Evolutionary conservation across 2,797 vertebrate genomes (phyloP).

Genomic region (Chelonia mydas): DNA sequence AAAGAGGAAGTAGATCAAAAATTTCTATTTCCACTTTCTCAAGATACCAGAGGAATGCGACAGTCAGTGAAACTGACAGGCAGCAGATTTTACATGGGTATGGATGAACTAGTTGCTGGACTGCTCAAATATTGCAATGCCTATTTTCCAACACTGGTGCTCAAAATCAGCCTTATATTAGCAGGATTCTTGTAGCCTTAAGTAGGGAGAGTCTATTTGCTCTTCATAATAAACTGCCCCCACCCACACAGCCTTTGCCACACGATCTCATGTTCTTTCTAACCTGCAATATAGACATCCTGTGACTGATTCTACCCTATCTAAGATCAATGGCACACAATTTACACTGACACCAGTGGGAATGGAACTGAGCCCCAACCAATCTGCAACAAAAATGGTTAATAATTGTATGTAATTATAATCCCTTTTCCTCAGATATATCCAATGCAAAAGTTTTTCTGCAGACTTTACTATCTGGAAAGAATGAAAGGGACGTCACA

Average conservation of each 20-base stretch:
- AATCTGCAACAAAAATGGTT: neutral
- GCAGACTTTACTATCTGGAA: neutral
- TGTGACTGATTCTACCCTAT: rapidly evolving
- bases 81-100: neutral
- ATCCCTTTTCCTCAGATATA: neutral
- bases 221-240: neutral
- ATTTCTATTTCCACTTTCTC: neutral
- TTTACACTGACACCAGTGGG: neutral
- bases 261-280: neutral
- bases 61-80: neutral
- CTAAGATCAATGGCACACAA: rapidly evolving
- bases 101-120: neutral
- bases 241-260: rapidly evolving
- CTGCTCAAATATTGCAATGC: neutral
- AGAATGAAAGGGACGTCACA: neutral
- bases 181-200: neutral
- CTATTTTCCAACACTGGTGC: neutral
- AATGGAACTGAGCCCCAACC: neutral
- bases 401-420: neutral
- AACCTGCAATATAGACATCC: neutral
- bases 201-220: neutral
- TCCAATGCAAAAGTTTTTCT: neutral
- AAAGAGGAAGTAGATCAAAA: neutral
- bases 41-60: neutral
- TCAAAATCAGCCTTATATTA: neutral